phyloP scores from a whole-genome alignment of 2,888 invertebrate genomes.

The Latrodectus hesperus region DNA sequence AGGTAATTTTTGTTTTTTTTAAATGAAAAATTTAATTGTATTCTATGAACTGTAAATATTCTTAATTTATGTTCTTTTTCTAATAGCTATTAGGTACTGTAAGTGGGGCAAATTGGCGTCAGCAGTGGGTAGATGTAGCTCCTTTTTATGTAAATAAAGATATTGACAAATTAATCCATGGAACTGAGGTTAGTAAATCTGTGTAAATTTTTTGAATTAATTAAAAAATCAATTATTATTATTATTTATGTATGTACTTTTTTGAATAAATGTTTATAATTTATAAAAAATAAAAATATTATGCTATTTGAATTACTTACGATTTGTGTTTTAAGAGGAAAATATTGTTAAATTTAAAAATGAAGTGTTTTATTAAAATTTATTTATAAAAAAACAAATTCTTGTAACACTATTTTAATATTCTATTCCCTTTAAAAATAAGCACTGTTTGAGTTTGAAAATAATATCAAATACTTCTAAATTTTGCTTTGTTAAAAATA shows the following conservation, averaged over 20 bases:
- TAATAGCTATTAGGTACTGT: constrained; percentile 85
- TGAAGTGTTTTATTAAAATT: too few relatives aligned
- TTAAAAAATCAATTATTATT: neutral
- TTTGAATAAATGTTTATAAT: neutral
- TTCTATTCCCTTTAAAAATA: too few relatives aligned
- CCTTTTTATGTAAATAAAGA: constrained; percentile 98
- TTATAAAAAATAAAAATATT: too few relatives aligned
- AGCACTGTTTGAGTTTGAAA: too few relatives aligned
- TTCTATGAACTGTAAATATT: neutral
- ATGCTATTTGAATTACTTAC: too few relatives aligned
- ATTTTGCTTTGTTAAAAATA: too few relatives aligned
- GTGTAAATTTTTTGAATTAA: neutral
- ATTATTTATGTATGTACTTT: neutral
- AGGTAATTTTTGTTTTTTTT: constrained; percentile 79
- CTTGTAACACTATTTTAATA: too few relatives aligned
- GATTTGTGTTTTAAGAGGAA: too few relatives aligned
- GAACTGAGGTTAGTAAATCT: constrained; percentile 83
- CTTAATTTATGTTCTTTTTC: neutral
- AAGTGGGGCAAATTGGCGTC: constrained; percentile 92
- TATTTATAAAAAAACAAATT: too few relatives aligned
- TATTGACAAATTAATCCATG: constrained; percentile 94
- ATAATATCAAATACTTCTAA: too few relatives aligned
- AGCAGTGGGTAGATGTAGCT: constrained; percentile 92
- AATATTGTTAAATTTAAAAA: too few relatives aligned
- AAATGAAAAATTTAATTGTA: neutral